Percentiles rank a stretch among this genome's conserved stretches.
Evolutionary conservation across 1,140 invertebrate genomes (phyloP).

Genomic region (Neoseiulus cucumeris): DNA sequence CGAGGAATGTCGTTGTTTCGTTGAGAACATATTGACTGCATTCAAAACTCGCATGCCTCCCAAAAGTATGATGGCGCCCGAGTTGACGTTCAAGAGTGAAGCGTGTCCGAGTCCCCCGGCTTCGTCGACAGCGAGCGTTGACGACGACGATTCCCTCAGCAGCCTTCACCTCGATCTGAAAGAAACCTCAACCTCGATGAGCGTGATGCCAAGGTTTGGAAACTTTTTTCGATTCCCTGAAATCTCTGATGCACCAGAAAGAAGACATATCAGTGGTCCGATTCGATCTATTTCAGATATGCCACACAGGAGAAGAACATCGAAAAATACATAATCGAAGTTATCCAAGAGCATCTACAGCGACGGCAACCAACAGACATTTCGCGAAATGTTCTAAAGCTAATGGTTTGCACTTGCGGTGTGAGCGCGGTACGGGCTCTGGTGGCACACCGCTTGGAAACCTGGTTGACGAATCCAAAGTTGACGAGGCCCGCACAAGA

Average conservation of each 20-base stretch:
- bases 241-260: no score
- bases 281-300: constrained; percentile 30
- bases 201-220: constrained; percentile 14
- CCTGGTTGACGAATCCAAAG: constrained; percentile 90
- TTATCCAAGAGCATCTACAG: constrained; percentile 64
- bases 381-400: constrained; percentile 62
- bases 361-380: constrained; percentile 64
- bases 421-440: constrained; percentile 62
- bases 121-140: constrained; percentile 33
- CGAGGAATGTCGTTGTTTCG: constrained; percentile 68
- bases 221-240: background rate
- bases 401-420: constrained; percentile 61
- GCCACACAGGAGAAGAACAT: constrained; percentile 42
- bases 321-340: constrained; percentile 59
- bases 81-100: constrained; percentile 29
- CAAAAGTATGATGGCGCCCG: constrained; percentile 27
- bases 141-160: constrained; percentile 28
- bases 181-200: constrained; percentile 13
- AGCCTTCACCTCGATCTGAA: constrained; percentile 7
- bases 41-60: constrained; percentile 59
- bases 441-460: constrained; percentile 59
- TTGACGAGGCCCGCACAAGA: constrained; percentile 73
- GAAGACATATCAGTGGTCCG: no score
- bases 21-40: constrained; percentile 73
- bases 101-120: constrained; percentile 16